Percentiles rank a stretch among this genome's conserved stretches.
phyloP scores from a whole-genome alignment of 2,113 vertebrate genomes.

The Empidonax traillii region DNA sequence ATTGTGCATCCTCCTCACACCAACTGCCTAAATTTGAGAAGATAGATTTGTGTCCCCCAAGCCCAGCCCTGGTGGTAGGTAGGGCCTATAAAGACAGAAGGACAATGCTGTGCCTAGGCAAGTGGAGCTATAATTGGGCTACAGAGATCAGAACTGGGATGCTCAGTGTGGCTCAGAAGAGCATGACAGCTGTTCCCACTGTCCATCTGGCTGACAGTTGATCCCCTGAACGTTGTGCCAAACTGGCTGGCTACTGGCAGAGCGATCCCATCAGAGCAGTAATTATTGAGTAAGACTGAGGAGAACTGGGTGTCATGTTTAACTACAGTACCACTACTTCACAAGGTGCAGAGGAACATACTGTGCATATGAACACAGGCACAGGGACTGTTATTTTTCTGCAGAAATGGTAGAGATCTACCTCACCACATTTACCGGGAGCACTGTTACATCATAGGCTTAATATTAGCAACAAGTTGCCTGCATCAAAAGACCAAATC shows the following conservation, averaged over 20 bases:
- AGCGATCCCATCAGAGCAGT: neutral
- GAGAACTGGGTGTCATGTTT: neutral
- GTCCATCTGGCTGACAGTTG: neutral
- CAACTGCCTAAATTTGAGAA: neutral
- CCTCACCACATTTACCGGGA: neutral
- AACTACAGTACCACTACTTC: neutral
- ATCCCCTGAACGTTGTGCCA: neutral
- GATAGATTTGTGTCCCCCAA: neutral
- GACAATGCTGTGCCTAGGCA: neutral
- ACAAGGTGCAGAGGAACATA: neutral
- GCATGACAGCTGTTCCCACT: neutral
- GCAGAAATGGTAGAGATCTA: neutral
- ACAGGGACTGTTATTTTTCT: neutral
- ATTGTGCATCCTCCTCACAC: neutral
- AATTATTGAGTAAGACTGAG: neutral
- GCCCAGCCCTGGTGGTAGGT: neutral
- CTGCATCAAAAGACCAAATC: neutral
- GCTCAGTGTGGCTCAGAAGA: neutral
- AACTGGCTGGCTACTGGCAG: neutral
- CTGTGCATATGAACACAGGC: accelerated
- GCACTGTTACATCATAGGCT: neutral
- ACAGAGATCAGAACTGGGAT: neutral
- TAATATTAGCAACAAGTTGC: neutral
- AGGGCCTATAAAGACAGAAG: neutral
- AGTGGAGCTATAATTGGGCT: neutral